Evolutionary conservation across 1,140 invertebrate genomes (phyloP).

Genomic region (Anagrus nilaparvatae): DNA sequence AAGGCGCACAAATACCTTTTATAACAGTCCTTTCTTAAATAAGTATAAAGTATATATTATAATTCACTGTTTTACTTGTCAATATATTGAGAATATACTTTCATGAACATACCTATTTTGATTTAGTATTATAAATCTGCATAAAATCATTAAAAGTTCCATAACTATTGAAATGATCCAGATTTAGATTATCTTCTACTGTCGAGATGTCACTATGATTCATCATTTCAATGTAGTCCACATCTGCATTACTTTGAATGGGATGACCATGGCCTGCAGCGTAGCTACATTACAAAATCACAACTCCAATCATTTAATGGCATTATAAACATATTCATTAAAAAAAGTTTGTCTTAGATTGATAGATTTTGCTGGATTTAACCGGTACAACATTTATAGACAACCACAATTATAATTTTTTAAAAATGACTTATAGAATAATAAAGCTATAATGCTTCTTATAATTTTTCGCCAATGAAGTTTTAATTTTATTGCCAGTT

Average conservation of each 20-base stretch:
- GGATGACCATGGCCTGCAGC: constrained; percentile 40
- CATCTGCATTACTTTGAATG: constrained; percentile 30
- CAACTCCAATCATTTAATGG: constrained; percentile 45
- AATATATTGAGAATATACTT: too few species aligned
- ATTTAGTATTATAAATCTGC: constrained; percentile 32
- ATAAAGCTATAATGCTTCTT: constrained; percentile 4
- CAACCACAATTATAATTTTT: neutral
- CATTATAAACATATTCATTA: too few species aligned
- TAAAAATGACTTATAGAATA: constrained; percentile 7
- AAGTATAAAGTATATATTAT: too few species aligned
- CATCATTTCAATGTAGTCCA: constrained; percentile 40
- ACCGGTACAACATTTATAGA: constrained; percentile 40
- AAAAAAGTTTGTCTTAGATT: too few species aligned
- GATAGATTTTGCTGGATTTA: constrained; percentile 34
- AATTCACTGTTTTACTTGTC: too few species aligned
- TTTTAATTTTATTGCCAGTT: constrained; percentile 42
- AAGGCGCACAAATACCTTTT: too few species aligned
- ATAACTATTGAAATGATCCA: constrained; percentile 34
- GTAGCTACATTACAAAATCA: constrained; percentile 37
- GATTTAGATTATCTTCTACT: constrained; percentile 39
- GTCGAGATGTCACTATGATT: constrained; percentile 29
- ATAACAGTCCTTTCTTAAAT: too few species aligned
- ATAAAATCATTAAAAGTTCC: constrained; percentile 34
- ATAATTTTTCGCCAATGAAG: constrained; percentile 27
- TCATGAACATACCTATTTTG: constrained; percentile 29